Percentiles rank a stretch among this genome's conserved stretches.
Evolutionary conservation across 2,797 vertebrate genomes (phyloP).

Genomic region (Argyrosomus regius): DNA sequence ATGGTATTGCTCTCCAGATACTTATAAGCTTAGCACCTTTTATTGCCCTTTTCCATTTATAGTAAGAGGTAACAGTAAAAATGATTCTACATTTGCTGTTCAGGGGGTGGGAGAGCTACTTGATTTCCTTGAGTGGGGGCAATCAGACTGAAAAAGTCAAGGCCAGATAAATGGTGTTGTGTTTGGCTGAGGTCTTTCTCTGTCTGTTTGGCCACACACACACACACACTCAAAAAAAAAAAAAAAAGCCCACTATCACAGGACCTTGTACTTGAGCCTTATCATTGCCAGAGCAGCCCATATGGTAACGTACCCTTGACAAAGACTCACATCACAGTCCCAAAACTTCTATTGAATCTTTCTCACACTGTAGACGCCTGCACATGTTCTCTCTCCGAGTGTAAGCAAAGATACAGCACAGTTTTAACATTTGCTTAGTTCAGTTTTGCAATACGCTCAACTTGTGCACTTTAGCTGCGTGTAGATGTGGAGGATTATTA

Average conservation of each 20-base stretch:
- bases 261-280: constrained; percentile 88
- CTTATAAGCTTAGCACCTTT: constrained; percentile 48
- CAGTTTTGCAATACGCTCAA: constrained; percentile 20
- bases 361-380: constrained; percentile 66
- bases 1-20: constrained; percentile 45
- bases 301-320: constrained; percentile 87
- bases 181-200: constrained; percentile 70
- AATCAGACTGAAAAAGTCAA: constrained; percentile 73
- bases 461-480: constrained; percentile 8
- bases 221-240: constrained; percentile 18
- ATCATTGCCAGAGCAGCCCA: constrained; percentile 82
- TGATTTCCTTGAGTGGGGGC: constrained; percentile 67
- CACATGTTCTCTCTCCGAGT: constrained; percentile 23
- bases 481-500: constrained; percentile 32
- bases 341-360: constrained; percentile 67
- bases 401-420: constrained; percentile 24
- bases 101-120: constrained; percentile 37
- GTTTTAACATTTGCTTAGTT: constrained; percentile 32
- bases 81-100: constrained; percentile 36
- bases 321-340: constrained; percentile 75
- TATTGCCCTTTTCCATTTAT: constrained; percentile 41
- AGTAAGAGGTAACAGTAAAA: constrained; percentile 31
- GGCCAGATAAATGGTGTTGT: constrained; percentile 79
- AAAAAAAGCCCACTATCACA: constrained; percentile 72
- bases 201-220: constrained; percentile 55